Base-by-base conservation (phyloP, 2,113 vertebrate species). In the Stigmatopora argus region DNA sequence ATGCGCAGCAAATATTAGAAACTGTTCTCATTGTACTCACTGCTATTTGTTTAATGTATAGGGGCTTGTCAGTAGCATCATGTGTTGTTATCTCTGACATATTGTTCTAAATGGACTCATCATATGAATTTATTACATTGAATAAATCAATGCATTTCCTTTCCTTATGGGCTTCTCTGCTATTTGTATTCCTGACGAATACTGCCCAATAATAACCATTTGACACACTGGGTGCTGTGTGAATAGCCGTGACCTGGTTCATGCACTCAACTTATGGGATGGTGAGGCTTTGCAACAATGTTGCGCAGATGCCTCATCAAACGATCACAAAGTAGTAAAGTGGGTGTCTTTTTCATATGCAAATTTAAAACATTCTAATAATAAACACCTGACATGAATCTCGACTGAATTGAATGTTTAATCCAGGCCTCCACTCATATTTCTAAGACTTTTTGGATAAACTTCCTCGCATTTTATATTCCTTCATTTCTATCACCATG, bases 321-420 rank as follows among this genome's bases (percentile, higher is more conserved):
- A 86, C 84, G 87, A 87, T 89, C 79, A 71, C 1, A 48, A 67
- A 19, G 64, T 73, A 13, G 67, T 70, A 47, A 69, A 67, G 73
- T 61, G 57, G 66, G 64, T 64, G 83, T 61, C 57, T 82, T 18
- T 35, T 91, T 92, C 89, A 90, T 78, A 91, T 92, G 91, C 88
- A 90, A 91, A 92, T 92, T 72, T 70, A 66, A 80, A 66, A 80
- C 84, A 88, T 85, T 90, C 85, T 89, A 89, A 92, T 90, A 90
- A 90, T 90, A 87, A 89, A 91, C 90, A 91, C 90, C 90, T 91
- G 91, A 92, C 90, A 86, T 77, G 78, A 84, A 88, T 80, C 86
- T 84, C 84, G 85, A 88, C 90, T 86, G 86, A 87, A 88, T 90
- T 76, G 80, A 78, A 83, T 79, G 84, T 88, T 90, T 88, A 88